Conservation (phyloP, 1,140 invertebrate genomes). For the Homarus americanus region DNA sequence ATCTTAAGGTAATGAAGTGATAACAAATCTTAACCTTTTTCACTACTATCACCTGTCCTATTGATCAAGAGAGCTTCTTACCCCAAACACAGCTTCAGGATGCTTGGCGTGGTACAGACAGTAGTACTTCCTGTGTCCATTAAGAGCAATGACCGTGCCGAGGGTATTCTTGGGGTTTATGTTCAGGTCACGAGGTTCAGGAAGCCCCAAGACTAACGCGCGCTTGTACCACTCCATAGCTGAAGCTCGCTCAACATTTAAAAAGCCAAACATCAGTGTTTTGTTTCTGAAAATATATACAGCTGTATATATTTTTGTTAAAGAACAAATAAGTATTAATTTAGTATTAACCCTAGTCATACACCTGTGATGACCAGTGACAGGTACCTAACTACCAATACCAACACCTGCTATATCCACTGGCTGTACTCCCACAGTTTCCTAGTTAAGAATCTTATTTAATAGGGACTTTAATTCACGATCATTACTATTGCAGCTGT, state of each 20-base stretch:
- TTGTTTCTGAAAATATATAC: conserved; percentile 72
- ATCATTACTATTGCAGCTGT: too few species aligned
- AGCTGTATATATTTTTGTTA: too few species aligned
- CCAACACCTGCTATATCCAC: too few species aligned
- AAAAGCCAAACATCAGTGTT: conserved; percentile 89
- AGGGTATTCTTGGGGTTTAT: conserved; percentile 98
- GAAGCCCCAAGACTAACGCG: conserved; percentile 89
- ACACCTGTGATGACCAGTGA: too few species aligned
- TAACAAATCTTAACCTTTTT: neutral
- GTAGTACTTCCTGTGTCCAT: conserved; percentile 97
- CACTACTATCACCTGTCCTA: neutral
- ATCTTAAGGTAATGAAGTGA: neutral
- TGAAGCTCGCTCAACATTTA: conserved; percentile 88
- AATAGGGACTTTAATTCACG: too few species aligned
- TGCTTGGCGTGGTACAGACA: conserved; percentile 91
- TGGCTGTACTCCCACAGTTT: too few species aligned
- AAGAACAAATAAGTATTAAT: too few species aligned
- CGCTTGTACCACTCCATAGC: conserved; percentile 93
- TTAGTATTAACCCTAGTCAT: too few species aligned
- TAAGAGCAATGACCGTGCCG: conserved; percentile 96
- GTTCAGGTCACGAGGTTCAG: conserved; percentile 88
- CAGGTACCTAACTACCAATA: too few species aligned
- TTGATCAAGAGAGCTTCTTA: conserved; percentile 23
- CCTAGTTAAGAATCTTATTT: too few species aligned
- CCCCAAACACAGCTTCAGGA: conserved; percentile 79